phyloP scores from a whole-genome alignment of 2,113 vertebrate species.

The Oceanites oceanicus region DNA sequence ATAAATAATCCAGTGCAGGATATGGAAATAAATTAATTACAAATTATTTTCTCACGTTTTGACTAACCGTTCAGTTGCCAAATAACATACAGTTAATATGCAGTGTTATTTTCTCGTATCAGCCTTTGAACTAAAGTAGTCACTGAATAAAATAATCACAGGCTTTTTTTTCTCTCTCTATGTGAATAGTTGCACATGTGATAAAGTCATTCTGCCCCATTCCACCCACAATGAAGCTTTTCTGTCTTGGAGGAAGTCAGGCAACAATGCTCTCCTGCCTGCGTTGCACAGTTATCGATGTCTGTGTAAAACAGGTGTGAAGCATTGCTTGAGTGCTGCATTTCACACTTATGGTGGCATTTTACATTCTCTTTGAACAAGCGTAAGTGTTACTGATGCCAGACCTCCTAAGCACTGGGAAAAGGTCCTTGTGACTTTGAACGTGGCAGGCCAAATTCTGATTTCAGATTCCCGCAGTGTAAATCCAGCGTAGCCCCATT shows the following conservation, averaged over 20 bases:
- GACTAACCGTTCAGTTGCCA: neutral
- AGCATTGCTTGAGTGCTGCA: neutral
- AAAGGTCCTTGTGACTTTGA: constrained; percentile 22
- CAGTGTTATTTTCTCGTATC: neutral
- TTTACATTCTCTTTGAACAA: neutral
- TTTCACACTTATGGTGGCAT: neutral
- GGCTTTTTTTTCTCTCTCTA: neutral
- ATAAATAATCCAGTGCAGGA: neutral
- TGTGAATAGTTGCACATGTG: neutral
- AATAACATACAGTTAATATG: neutral
- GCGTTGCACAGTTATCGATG: neutral
- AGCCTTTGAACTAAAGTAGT: neutral
- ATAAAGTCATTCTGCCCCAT: neutral
- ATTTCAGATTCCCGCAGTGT: neutral
- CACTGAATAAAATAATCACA: neutral
- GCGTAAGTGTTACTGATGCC: neutral
- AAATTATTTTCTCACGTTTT: neutral
- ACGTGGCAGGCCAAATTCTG: neutral
- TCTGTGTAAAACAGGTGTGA: neutral
- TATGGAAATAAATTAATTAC: neutral
- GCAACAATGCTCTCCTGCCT: neutral
- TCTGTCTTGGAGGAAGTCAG: neutral
- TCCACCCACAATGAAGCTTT: neutral
- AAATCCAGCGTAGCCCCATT: neutral
- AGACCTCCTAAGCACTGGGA: neutral